Evolutionary conservation across 2,888 invertebrate species (phyloP).

Genomic region (Drosophila atroscutellata): DNA sequence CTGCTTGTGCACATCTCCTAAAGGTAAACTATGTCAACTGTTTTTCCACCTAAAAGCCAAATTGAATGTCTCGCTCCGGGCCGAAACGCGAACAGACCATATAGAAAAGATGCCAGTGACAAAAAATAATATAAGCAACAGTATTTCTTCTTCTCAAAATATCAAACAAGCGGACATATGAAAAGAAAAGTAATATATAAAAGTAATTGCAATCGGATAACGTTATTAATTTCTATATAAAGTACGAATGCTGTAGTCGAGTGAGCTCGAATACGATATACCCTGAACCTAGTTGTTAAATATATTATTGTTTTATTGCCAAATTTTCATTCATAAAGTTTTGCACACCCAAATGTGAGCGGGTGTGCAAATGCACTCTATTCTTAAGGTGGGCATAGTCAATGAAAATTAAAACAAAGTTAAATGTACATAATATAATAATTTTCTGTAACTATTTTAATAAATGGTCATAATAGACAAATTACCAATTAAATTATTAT

Average conservation of each 20-base stretch:
- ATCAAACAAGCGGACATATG: neutral
- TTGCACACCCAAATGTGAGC: too few relatives aligned
- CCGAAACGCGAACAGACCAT: slow-evolving; percentile 33
- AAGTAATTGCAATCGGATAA: neutral
- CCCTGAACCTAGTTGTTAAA: too few relatives aligned
- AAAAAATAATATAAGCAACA: slow-evolving; percentile 7
- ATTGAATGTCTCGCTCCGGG: slow-evolving; percentile 35
- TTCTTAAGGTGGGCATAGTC: neutral
- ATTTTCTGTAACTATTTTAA: neutral
- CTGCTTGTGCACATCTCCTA: slow-evolving; percentile 17
- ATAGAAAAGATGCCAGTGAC: neutral
- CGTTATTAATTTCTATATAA: neutral
- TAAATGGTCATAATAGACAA: neutral
- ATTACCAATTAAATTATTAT: neutral
- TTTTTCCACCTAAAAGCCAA: slow-evolving; percentile 28
- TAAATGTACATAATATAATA: neutral
- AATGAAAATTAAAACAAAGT: neutral
- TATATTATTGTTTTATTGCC: too few relatives aligned
- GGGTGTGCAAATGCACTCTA: neutral
- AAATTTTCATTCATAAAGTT: too few relatives aligned
- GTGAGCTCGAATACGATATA: neutral
- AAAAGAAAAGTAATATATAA: neutral
- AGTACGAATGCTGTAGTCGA: neutral
- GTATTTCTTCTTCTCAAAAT: slow-evolving; percentile 1
- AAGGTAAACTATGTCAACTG: slow-evolving; percentile 59